These are phyloP conservation scores for Zaprionus davidi DNA, from an alignment of 1,140 invertebrate genomes.

Conservation along the genomic window DNA sequence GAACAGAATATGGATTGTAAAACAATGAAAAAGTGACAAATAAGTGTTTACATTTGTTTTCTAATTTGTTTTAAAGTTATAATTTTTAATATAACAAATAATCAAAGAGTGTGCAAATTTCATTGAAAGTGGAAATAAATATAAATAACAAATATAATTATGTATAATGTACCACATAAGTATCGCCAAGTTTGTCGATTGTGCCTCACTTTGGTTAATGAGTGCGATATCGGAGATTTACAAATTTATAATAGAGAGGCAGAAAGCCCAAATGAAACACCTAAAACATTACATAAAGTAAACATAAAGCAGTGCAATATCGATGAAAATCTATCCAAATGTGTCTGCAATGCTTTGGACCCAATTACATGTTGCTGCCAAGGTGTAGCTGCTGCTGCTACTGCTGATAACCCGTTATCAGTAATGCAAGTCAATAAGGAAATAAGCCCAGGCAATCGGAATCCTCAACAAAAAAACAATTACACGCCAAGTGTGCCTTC, in stretches of 20 bases:
- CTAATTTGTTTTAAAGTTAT: slow-evolving; percentile 81
- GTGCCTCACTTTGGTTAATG: slow-evolving; percentile 84
- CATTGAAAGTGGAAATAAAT: slow-evolving; percentile 51
- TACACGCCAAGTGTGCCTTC: slow-evolving; percentile 72
- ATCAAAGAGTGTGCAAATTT: slow-evolving; percentile 47
- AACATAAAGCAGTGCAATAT: slow-evolving; percentile 38
- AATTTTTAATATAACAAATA: slow-evolving; percentile 62
- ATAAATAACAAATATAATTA: slow-evolving; percentile 74
- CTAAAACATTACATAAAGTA: slow-evolving; percentile 24
- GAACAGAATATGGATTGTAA: slow-evolving; percentile 75
- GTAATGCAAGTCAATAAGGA: slow-evolving; percentile 47
- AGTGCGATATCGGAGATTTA: slow-evolving; percentile 79
- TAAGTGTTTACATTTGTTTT: slow-evolving; percentile 77
- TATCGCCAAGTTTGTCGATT: slow-evolving; percentile 86
- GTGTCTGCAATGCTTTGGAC: slow-evolving; percentile 58
- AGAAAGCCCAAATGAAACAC: slow-evolving; percentile 40
- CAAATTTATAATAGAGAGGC: slow-evolving; percentile 79
- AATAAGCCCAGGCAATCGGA: slow-evolving; percentile 49
- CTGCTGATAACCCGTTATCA: slow-evolving; percentile 68
- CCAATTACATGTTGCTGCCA: slow-evolving; percentile 56
- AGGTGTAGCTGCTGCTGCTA: slow-evolving; percentile 19
- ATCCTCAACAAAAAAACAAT: slow-evolving; percentile 48
- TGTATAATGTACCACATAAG: slow-evolving; percentile 86
- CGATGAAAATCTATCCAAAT: slow-evolving; percentile 44
- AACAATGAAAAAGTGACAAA: slow-evolving; percentile 78